phyloP scores from a whole-genome alignment of 1,140 invertebrate genomes.

The Chrysomallon squamiferum region DNA sequence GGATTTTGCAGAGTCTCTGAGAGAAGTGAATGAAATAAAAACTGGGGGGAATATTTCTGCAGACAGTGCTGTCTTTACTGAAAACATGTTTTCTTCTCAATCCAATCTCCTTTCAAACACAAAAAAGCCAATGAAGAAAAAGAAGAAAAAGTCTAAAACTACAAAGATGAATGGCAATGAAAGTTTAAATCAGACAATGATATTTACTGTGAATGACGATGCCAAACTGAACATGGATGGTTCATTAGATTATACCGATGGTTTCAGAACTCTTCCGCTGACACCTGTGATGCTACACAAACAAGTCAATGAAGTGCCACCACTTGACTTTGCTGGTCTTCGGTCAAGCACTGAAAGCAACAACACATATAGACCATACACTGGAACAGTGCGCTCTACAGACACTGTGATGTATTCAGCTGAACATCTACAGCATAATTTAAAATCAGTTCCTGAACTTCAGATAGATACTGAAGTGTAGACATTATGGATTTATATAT shows the following conservation, averaged over 20 bases:
- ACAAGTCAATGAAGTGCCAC: constrained; percentile 26
- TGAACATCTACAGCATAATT: constrained; percentile 6
- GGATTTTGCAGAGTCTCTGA: constrained; percentile 39
- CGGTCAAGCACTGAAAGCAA: constrained; percentile 33
- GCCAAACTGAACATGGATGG: constrained; percentile 32
- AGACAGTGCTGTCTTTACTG: background rate
- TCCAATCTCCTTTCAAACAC: background rate
- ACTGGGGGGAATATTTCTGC: background rate
- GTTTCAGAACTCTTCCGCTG: constrained; percentile 25
- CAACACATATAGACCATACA: constrained; percentile 35
- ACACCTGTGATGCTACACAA: constrained; percentile 31
- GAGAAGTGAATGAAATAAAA: constrained; percentile 30
- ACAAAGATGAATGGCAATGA: constrained; percentile 6
- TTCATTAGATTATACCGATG: constrained; percentile 30
- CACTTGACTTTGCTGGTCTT: constrained; percentile 33
- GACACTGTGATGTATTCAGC: constrained; percentile 32
- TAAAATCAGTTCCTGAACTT: constrained; percentile 24
- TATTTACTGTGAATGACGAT: constrained; percentile 32
- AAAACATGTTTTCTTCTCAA: background rate
- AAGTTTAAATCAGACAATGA: constrained; percentile 28
- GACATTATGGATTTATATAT: too few species aligned
- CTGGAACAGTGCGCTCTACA: constrained; percentile 29
- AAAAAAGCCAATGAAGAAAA: background rate
- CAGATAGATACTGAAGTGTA: constrained; percentile 22
- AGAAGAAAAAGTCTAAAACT: background rate